Base-by-base conservation (phyloP, 2,113 vertebrate species). In the Hepsetus odoe region DNA sequence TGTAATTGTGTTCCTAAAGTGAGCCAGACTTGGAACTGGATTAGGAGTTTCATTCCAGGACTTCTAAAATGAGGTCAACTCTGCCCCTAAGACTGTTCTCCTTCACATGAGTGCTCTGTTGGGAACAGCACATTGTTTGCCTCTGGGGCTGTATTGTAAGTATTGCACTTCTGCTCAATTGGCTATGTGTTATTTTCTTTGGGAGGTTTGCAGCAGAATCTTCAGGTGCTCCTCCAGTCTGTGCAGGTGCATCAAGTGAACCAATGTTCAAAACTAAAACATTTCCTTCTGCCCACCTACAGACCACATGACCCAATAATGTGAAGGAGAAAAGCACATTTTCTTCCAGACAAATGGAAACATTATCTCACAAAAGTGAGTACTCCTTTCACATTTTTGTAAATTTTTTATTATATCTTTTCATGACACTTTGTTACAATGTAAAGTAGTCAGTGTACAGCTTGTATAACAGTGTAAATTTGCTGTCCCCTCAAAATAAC, bases 201-300 rank as follows among this genome's bases (percentile, higher is more conserved):
- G 20, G 4, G 16, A 30, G 51, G 22, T 38, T 18, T 65, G 28
- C 24, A 28, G n/a, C n/a, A 51, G 42, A 12, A 51, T 65, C 42
- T 55, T 75, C 42, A 53, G 46, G 73, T 33, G 32, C 35, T 64
- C 72, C 69, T 56, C 49, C 74, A 67, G 4, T 42, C 11, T 55
- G 74, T 51, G 69, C 64, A 75, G 61, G 61, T 75, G 73, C 59
- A 26, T 40, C 10, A 65, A 24, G 42, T 38, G 30, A 33, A 62
- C 59, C n/a, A 0, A 53, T 53, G 44, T 28, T 16, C 59, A 62
- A 61, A 32, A 9, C 4, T 62, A 18, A 62, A 62, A 20, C 59
- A 62, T 35, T 62, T 62, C 30, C 30, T 62, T 62, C 30, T 62
- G 59, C 30, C 8, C 32, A 62, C 59, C 18, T 62, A 62, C 14